phyloP scores from a whole-genome alignment of 2,888 invertebrate genomes.

The Pyrochroa serraticornis region DNA sequence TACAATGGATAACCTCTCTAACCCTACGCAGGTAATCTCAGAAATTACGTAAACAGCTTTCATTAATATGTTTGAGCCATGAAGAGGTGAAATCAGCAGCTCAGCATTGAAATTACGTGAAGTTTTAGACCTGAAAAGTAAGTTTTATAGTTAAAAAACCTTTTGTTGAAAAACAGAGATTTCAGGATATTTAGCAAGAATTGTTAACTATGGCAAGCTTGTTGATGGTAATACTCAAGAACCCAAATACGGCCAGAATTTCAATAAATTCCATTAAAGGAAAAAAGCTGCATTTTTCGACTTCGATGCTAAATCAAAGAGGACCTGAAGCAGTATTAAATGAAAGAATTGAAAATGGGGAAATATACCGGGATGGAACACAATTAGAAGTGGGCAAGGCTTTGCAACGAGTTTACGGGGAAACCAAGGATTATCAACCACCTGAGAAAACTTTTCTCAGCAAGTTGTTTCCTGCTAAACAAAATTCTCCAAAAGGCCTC shows the following conservation, averaged over 20 bases:
- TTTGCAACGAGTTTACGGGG: constrained; percentile 72
- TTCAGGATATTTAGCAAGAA: no score
- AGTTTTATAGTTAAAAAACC: no score
- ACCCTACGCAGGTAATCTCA: constrained; percentile 10
- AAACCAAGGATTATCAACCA: constrained; percentile 67
- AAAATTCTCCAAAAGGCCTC: constrained; percentile 72
- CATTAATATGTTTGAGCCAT: no score
- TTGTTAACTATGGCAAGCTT: no score
- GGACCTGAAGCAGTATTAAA: constrained; percentile 57
- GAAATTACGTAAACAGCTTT: constrained; percentile 17
- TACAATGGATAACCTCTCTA: no score
- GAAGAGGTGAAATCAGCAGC: no score
- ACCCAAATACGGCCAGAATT: neutral
- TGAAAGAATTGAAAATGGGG: constrained; percentile 65
- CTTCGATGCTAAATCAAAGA: constrained; percentile 11
- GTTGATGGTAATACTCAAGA: no score
- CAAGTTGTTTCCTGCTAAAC: constrained; percentile 46
- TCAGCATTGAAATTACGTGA: no score
- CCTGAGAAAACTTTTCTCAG: constrained; percentile 57
- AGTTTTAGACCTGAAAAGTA: no score
- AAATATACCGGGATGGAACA: constrained; percentile 70
- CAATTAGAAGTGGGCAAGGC: constrained; percentile 72
- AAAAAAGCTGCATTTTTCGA: neutral
- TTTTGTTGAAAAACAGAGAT: no score
- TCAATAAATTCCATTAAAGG: neutral